Percentiles rank a stretch among this genome's conserved stretches.
Evolutionary conservation across 1,140 invertebrate species (phyloP).

Genomic region (Drosophila bocqueti): DNA sequence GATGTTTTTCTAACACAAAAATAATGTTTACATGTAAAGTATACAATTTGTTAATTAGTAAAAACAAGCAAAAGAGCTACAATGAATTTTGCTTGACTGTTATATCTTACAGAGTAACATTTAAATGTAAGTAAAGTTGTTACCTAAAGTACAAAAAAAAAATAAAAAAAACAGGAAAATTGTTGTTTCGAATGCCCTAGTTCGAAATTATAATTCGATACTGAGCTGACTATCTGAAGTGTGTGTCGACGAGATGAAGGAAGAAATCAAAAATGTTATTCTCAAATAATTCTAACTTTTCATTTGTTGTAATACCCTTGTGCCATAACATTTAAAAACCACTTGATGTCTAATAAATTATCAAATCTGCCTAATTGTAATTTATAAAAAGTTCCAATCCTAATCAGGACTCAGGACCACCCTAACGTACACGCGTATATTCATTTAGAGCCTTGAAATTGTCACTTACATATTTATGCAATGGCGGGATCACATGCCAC

Average conservation of each 20-base stretch:
- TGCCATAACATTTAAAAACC: neutral
- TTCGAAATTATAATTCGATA: too few relatives aligned
- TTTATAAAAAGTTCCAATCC: neutral
- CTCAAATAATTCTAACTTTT: too few relatives aligned
- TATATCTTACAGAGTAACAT: too few relatives aligned
- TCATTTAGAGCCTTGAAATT: conserved; percentile 69
- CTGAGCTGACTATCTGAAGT: too few relatives aligned
- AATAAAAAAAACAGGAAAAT: too few relatives aligned
- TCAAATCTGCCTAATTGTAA: neutral
- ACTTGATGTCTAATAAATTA: neutral
- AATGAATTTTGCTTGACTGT: neutral
- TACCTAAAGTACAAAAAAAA: too few relatives aligned
- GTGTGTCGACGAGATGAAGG: too few relatives aligned
- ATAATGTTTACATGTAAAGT: neutral
- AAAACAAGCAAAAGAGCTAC: neutral
- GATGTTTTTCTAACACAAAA: too few relatives aligned
- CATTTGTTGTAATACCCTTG: neutral
- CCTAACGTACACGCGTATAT: conserved; percentile 15
- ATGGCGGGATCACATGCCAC: conserved; percentile 73
- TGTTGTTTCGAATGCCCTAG: too few relatives aligned
- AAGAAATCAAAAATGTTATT: too few relatives aligned
- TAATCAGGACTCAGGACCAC: conserved; percentile 7
- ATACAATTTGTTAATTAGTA: neutral
- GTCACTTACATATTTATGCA: conserved; percentile 79
- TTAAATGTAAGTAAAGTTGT: too few relatives aligned